Percentiles rank a stretch among this genome's conserved stretches.
These are phyloP conservation scores for Lysandra bellargus DNA, from an alignment of 2,888 invertebrate genomes.

Conservation along the genomic window DNA sequence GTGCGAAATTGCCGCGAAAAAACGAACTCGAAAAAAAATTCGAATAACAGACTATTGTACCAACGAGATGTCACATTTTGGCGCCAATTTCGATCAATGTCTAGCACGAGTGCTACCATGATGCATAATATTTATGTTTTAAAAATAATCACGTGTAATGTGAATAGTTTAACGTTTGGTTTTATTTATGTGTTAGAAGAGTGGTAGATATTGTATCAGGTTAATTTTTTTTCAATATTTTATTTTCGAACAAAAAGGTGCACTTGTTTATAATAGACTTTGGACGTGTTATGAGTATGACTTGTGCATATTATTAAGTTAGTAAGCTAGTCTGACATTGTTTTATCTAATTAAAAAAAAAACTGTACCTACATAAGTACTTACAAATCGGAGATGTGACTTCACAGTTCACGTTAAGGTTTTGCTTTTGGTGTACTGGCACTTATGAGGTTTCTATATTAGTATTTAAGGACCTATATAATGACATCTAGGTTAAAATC, in stretches of 20 bases:
- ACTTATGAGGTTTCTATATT: not conserved
- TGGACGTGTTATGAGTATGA: not conserved
- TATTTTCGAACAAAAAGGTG: not conserved
- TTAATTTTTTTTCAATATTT: not conserved
- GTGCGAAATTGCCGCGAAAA: constrained; percentile 50
- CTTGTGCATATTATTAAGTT: not conserved
- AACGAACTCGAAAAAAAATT: constrained; percentile 54
- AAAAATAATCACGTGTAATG: not conserved
- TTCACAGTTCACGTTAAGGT: not conserved
- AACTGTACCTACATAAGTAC: not conserved
- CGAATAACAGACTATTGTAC: constrained; percentile 41
- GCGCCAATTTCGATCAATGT: constrained; percentile 48
- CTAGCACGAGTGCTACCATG: constrained; percentile 47
- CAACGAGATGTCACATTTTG: constrained; percentile 42
- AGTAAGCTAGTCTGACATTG: not conserved
- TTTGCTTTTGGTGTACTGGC: not conserved
- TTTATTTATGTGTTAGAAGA: not conserved
- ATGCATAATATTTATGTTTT: constrained; percentile 49
- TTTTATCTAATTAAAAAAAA: not conserved
- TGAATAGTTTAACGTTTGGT: not conserved
- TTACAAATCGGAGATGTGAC: not conserved
- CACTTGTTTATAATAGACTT: not conserved
- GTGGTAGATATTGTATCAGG: not conserved
- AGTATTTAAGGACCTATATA: not conserved
- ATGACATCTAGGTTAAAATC: not conserved